phyloP scores from a whole-genome alignment of 2,888 invertebrate species.

The Leptinotarsa rubiginosa region DNA sequence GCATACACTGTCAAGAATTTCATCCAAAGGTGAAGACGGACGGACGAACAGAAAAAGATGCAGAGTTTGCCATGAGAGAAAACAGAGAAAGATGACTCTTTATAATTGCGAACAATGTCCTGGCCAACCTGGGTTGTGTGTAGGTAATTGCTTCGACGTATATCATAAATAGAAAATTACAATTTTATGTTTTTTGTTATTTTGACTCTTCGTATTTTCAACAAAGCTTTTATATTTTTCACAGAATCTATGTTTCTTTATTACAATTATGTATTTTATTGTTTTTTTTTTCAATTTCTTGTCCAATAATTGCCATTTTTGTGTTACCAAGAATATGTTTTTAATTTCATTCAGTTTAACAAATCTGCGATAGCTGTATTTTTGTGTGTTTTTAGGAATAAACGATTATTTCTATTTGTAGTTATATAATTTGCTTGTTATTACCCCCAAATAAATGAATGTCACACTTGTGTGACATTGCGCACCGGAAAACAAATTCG shows the following conservation, averaged over 20 bases:
- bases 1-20: not conserved
- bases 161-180: constrained; percentile 1
- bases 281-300: not conserved
- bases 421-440: constrained; percentile 1
- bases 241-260: constrained; percentile 1
- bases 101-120: constrained; percentile 9
- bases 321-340: not conserved
- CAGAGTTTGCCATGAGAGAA: not conserved
- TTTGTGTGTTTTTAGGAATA: constrained; percentile 1
- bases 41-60: constrained; percentile 8
- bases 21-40: not conserved
- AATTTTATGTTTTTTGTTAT: constrained; percentile 1
- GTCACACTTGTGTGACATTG: constrained; percentile 1
- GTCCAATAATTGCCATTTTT: constrained; percentile 1
- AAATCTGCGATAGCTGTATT: constrained; percentile 1
- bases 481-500: constrained; percentile 1
- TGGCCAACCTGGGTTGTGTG: not conserved
- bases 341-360: not conserved
- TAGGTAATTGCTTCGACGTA: not conserved
- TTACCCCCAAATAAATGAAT: not conserved
- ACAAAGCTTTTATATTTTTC: not conserved
- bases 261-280: not conserved
- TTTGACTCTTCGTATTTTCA: constrained; percentile 1
- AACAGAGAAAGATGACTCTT: constrained; percentile 1
- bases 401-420: not conserved